Evolutionary conservation across 2,888 invertebrate genomes (phyloP).

Genomic region (Nebria brevicollis): DNA sequence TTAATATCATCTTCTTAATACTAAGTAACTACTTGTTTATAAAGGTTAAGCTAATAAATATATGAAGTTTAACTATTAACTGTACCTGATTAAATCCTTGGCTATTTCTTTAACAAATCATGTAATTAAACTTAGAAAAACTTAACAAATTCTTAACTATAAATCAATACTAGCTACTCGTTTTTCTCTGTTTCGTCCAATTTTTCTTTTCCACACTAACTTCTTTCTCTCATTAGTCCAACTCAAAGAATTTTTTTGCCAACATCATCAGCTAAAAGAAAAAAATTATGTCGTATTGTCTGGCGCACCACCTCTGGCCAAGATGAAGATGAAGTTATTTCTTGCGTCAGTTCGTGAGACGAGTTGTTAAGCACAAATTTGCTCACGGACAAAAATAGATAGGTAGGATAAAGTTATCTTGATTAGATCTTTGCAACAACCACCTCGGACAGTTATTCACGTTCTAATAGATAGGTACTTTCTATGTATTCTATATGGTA

Average conservation of each 20-base stretch:
- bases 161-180: neutral
- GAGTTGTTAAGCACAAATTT: neutral
- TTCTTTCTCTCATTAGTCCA: conserved; percentile 28
- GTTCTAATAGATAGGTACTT: neutral
- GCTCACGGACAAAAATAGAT: neutral
- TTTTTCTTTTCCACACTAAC: conserved; percentile 24
- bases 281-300: neutral
- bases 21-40: no score
- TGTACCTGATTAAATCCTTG: neutral
- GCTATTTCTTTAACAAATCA: neutral
- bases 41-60: neutral
- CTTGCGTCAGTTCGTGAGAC: conserved; percentile 1
- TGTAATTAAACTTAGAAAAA: neutral
- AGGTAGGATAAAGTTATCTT: neutral
- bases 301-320: neutral
- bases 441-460: neutral
- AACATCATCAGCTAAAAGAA: neutral
- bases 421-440: neutral
- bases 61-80: neutral
- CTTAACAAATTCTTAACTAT: neutral
- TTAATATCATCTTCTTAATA: no score
- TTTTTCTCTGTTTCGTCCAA: conserved; percentile 12
- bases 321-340: neutral
- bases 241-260: neutral
- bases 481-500: neutral